These are phyloP conservation scores for Chlorodrepanis virens DNA, from an alignment of 2,113 vertebrate genomes.

Conservation along the genomic window DNA sequence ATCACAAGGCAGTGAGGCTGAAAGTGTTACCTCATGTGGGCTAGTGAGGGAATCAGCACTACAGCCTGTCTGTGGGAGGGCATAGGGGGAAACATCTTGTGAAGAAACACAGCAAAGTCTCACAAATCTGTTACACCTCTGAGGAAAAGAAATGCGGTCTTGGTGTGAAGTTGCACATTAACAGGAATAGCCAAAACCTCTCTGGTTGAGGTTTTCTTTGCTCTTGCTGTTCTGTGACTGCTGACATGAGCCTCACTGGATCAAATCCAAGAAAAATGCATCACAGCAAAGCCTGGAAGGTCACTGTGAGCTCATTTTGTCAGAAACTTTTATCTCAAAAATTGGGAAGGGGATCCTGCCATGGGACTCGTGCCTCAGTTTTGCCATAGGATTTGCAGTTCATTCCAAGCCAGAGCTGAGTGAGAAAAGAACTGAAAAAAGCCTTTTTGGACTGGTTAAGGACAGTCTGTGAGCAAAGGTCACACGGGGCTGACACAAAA, in stretches of 20 bases:
- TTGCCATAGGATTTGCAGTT: neutral
- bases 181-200: neutral
- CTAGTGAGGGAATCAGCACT: neutral
- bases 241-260: neutral
- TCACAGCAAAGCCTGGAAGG: neutral
- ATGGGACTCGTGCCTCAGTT: neutral
- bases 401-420: neutral
- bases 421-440: neutral
- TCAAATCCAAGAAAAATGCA: neutral
- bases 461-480: neutral
- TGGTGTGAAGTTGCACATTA: neutral
- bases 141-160: neutral
- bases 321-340: neutral
- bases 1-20: neutral
- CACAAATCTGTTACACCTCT: neutral
- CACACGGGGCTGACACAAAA: neutral
- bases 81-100: neutral
- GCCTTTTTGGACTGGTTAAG: neutral
- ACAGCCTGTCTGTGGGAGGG: neutral
- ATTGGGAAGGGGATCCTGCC: neutral
- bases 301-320: neutral
- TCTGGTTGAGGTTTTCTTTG: neutral
- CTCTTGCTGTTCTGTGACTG: neutral
- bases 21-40: neutral
- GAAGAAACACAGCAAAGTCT: neutral